phyloP scores from a whole-genome alignment of 2,113 vertebrate species.

The Psammodynastes pulverulentus region DNA sequence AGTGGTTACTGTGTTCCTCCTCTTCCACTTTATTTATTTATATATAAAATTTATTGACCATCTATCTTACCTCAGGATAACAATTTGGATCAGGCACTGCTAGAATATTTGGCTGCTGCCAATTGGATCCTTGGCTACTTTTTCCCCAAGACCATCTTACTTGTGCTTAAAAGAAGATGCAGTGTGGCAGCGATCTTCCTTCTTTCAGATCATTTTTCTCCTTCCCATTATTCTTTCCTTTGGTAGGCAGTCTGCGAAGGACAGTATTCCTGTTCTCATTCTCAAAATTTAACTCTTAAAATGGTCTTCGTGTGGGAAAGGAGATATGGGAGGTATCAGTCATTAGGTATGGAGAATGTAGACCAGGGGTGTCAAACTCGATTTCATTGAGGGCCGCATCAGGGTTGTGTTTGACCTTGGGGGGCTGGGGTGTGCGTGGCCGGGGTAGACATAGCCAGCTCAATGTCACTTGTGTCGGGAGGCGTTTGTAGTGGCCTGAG shows the following conservation, averaged over 20 bases:
- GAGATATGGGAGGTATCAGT: neutral
- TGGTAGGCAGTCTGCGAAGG: neutral
- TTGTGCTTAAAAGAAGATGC: neutral
- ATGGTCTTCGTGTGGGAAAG: neutral
- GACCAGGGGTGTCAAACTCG: neutral
- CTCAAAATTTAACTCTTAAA: neutral
- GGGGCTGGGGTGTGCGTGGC: too few species aligned
- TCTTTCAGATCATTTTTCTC: neutral
- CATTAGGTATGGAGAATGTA: neutral
- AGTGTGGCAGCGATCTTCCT: neutral
- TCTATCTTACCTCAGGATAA: neutral
- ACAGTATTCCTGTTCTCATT: neutral
- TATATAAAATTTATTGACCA: neutral
- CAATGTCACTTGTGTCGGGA: too few species aligned
- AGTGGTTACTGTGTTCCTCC: neutral
- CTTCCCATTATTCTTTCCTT: neutral
- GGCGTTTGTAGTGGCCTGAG: too few species aligned
- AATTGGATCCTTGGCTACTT: neutral
- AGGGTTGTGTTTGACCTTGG: too few species aligned
- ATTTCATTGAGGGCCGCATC: too few species aligned
- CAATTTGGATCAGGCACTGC: neutral
- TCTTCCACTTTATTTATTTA: neutral
- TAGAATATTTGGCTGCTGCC: neutral
- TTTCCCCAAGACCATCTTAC: neutral
- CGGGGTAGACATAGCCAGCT: too few species aligned